Evolutionary conservation across 2,797 vertebrate species (phyloP), one percentile per base, ranked within the genome.

Genomic region (Crax fasciolata): DNA sequence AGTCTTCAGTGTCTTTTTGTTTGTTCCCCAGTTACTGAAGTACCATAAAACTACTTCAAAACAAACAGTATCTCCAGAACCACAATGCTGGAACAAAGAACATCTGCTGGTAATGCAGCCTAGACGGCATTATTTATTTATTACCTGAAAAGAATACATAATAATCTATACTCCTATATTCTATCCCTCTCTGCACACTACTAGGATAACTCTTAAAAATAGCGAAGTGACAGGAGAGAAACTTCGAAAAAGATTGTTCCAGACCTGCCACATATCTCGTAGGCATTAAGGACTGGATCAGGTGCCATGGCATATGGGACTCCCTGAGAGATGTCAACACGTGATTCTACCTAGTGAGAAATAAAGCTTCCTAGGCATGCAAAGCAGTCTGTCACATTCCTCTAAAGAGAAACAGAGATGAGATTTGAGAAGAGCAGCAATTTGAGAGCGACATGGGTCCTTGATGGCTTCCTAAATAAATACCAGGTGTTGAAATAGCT

Each of bases 401-500:
- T 5, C 77, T 57, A 27, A 51, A 73, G 48, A 90, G 85, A 52
- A 82, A 67, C 46, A 52, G 51, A 88, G 38, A 70, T 38, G 72
- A 62, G 20, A 76, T 30, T 11, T 74, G 52, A 52, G 55, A 90
- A 38, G 27, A 93, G 21, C 24, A 87, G 86, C 84, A 70, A 81
- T 94, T 78, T 90, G 55, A 71, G 52, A 94, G 14, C 89, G 84
- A 81, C 73, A 48, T 14, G 74, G 30, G 71, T 63, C 88, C 90
- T 90, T 17, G 6, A 89, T 61, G 61, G 77, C 52, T 89, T 63
- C 80, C 81, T 63, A 18, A 84, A 63, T 79, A 79, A 92, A 88
- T 67, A 91, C 48, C 91, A 96, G 87, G 83, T 94, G 90, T 90
- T 84, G 62, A 70, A 90, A 91, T n/a, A 58, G 61, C 76, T 86